Evolutionary conservation across 2,113 vertebrate genomes (phyloP).

Genomic region (Macroglossus sobrinus): DNA sequence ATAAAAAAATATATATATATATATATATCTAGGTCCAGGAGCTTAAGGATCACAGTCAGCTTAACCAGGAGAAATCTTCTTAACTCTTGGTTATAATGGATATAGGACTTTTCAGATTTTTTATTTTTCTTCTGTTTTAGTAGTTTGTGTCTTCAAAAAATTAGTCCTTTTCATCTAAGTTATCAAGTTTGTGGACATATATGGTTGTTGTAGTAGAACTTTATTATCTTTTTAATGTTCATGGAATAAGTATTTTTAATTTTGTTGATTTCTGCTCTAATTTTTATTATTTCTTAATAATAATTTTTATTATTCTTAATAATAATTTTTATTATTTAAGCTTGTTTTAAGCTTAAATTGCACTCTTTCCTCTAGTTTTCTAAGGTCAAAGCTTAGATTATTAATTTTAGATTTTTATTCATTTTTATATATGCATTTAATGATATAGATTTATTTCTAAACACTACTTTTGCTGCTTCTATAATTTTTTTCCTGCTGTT

Average conservation of each 20-base stretch:
- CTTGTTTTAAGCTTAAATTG: not conserved
- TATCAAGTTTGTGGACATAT: not conserved
- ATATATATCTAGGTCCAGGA: not conserved
- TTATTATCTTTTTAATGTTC: not conserved
- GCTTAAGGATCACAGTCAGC: not conserved
- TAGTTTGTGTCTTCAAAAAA: not conserved
- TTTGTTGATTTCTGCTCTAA: not conserved
- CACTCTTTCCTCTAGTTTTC: not conserved
- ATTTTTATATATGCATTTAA: not conserved
- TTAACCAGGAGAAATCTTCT: not conserved
- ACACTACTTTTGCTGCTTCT: not conserved
- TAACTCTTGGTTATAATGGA: not conserved
- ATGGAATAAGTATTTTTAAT: not conserved
- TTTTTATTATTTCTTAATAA: not conserved
- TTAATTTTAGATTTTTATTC: not conserved
- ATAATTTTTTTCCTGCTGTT: not conserved
- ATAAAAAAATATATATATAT: too few species aligned
- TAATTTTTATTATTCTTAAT: too few species aligned
- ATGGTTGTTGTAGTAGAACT: not conserved
- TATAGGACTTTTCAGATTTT: not conserved
- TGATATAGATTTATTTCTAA: not conserved
- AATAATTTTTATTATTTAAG: too few species aligned
- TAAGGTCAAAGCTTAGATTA: not conserved
- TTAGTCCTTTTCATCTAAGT: not conserved
- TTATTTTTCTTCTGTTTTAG: not conserved